Evolutionary conservation across 2,797 vertebrate genomes (phyloP), one percentile per base, ranked within the genome.

Genomic region (Leptoclinus maculatus): DNA sequence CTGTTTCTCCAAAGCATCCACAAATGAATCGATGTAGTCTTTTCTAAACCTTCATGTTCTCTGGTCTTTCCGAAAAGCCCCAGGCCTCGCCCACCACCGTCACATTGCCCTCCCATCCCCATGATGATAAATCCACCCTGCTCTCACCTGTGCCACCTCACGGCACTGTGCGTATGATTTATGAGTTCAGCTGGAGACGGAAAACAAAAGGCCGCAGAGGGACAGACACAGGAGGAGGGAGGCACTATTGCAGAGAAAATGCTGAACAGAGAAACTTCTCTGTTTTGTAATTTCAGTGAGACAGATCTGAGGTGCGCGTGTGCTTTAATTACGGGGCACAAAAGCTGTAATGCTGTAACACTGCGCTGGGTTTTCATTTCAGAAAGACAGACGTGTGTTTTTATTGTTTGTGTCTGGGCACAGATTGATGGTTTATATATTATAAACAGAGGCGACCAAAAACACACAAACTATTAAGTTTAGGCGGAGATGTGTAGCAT

Each of bases 171-270:
- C 29, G 7, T 79, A 74, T 93, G 92, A 94, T 91, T 93, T 92
- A 93, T 91, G 91, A 87, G 85, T 76, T 70, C 39, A 39, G 66
- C 84, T 81, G 80, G 87, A 54, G 82, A 78, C 80, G 39, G 86
- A 88, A 89, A 88, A 89, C 88, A 91, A 90, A 90, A 89, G 88
- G 90, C 85, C 82, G 75, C 75, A 79, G 77, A 71, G 71, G 79
- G 56, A 74, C 68, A 70, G 73, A 88, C 62, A 71, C 71, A 81
- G 45, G 45, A 71, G 41, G 13, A 54, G 59, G 47, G 36, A 12
- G 47, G 71, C 23, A 53, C 23, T 38, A 17, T 12, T 19, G 49
- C 3, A 2, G 47, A 63, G 71, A 90, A 90, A 89, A 75, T n/a
- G 89, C 87, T 88, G 84, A 92, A 65, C 60, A 69, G 71, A 34